A percentile compares a stretch with the other conserved stretches of the same genome.
Evolutionary conservation across 1,140 invertebrate species (phyloP).

Genomic region (Goniozus legneri): DNA sequence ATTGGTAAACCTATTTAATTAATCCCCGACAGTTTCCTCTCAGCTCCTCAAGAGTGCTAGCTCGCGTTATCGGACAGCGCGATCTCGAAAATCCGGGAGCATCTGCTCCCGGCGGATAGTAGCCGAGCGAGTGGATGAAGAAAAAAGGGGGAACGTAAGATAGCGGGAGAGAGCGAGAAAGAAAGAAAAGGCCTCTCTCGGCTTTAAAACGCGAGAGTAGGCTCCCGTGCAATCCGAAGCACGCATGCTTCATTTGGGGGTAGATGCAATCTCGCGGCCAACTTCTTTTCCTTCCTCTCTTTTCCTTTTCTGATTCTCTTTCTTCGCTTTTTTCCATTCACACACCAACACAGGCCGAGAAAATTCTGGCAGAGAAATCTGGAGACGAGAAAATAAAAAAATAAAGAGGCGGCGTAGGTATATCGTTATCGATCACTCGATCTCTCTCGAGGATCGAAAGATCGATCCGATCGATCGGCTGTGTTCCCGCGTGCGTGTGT

Average conservation of each 20-base stretch:
- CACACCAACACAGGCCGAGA: not conserved
- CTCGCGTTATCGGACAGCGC: conserved; percentile 10
- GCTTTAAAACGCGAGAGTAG: not conserved
- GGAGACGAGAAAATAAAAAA: not conserved
- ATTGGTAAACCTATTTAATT: too few species aligned
- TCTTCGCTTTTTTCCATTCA: not conserved
- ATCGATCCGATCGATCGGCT: not conserved
- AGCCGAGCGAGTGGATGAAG: not conserved
- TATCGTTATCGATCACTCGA: conserved; percentile 13
- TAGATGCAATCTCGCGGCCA: conserved; percentile 24
- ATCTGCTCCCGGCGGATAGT: conserved; percentile 9
- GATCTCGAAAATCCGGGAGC: conserved; percentile 17
- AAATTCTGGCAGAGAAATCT: conserved; percentile 9
- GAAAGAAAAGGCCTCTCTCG: too few species aligned
- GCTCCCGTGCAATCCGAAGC: conserved; percentile 14
- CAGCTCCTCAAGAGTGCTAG: too few species aligned
- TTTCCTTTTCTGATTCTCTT: conserved; percentile 2
- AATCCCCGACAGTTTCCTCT: too few species aligned
- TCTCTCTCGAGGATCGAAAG: conserved; percentile 6
- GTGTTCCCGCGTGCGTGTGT: too few species aligned
- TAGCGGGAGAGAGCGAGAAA: too few species aligned
- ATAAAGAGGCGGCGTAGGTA: not conserved
- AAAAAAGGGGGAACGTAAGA: too few species aligned
- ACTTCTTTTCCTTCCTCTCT: not conserved
- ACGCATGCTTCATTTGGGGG: conserved; percentile 21